phyloP scores from a whole-genome alignment of 2,797 vertebrate species.

The Sandelia bainsii region DNA sequence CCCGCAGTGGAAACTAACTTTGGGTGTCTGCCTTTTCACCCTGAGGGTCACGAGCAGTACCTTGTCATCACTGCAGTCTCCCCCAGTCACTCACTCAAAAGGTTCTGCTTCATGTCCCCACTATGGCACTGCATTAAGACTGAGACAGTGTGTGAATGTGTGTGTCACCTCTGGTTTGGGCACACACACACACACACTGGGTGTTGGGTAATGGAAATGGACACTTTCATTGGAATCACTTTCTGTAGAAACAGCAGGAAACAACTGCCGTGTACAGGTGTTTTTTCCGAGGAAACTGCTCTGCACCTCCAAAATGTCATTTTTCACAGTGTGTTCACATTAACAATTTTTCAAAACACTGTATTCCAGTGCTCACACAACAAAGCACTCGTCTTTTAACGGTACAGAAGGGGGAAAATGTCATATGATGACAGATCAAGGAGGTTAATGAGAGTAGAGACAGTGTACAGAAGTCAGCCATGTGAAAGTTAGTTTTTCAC shows the following conservation, averaged over 20 bases:
- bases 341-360: too few relatives aligned
- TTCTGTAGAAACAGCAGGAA: background rate
- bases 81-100: constrained; percentile 46
- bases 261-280: background rate
- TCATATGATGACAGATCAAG: background rate
- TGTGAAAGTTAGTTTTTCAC: background rate
- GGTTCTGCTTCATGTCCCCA: constrained; percentile 64
- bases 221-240: background rate
- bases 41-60: constrained; percentile 55
- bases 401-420: too few relatives aligned
- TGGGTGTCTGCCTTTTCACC: constrained; percentile 59
- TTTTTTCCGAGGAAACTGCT: background rate
- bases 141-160: constrained; percentile 22
- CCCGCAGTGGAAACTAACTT: constrained; percentile 47
- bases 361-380: too few relatives aligned
- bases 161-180: background rate
- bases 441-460: background rate
- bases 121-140: constrained; percentile 29
- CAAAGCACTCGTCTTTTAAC: too few relatives aligned
- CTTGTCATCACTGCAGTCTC: constrained; percentile 62
- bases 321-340: background rate
- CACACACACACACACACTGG: background rate
- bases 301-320: background rate
- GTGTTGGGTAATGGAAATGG: constrained; percentile 3
- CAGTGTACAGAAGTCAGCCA: background rate